phyloP scores from a whole-genome alignment of 1,140 invertebrate genomes.

The Zaprionus vittiger region DNA sequence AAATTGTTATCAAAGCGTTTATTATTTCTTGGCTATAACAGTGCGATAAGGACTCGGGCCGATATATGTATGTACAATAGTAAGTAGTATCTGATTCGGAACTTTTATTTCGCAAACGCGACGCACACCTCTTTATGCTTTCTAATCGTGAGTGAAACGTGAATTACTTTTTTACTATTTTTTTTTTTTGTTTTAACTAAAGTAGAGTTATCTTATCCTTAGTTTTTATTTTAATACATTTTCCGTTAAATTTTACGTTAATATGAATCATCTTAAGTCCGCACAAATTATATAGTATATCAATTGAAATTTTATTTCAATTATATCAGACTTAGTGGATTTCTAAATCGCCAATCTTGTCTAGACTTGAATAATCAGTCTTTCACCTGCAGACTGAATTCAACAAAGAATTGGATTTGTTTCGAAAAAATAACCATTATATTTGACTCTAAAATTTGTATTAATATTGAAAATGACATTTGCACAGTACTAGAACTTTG shows the following conservation, averaged over 20 bases:
- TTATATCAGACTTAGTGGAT: too few species aligned
- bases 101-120: neutral
- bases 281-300: neutral
- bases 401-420: neutral
- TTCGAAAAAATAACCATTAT: neutral
- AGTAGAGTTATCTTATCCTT: neutral
- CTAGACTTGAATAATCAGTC: neutral
- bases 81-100: constrained; percentile 2
- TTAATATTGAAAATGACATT: neutral
- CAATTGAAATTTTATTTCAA: neutral
- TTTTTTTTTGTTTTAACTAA: neutral
- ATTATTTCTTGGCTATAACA: constrained; percentile 65
- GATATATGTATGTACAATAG: neutral
- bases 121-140: constrained; percentile 1
- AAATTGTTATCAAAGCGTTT: constrained; percentile 62
- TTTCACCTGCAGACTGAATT: neutral
- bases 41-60: constrained; percentile 50
- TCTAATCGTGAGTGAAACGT: constrained; percentile 36
- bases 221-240: neutral
- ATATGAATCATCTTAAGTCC: neutral
- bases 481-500: constrained; percentile 84
- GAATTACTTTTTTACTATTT: neutral
- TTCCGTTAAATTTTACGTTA: neutral
- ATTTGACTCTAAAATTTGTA: neutral
- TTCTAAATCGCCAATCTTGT: neutral